Base-by-base conservation (phyloP, 53 echinoderm and acorn worm genomes). In the Arbacia lixula region DNA sequence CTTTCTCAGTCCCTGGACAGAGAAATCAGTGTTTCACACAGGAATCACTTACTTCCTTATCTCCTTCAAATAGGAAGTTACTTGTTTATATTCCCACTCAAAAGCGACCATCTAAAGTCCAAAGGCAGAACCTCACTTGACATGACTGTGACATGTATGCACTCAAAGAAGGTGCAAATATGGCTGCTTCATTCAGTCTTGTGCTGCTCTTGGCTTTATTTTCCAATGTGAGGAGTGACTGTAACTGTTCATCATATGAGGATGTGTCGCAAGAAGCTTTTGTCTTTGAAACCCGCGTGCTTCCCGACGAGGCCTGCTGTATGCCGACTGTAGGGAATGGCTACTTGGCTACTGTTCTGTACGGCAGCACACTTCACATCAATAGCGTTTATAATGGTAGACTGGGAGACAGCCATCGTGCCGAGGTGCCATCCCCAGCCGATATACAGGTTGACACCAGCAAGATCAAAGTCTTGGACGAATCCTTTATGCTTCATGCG, bases 311-410 rank as follows among this genome's bases (percentile, higher is more conserved):
- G 33, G 29, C 40, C 3, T 94, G 94, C 67, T 94, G 94, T 55
- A 90, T 71, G 43, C 86, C 98, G 49, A 67, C 94, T 19, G 76
- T 98, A 60, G 94, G 90, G 9, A 98, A 98, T 75, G 98, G 98
- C 31, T 98, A 90, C 76, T 64, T 98, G 66, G 92, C 98, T 66
- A 98, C 98, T 12, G 90, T 90, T 19, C 87, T 94, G 29, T 92
- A 94, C 71, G 90, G 98, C 40, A 71, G 92, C 60, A 75, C 87
- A 25, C 58, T 98, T 25, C 91, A 81, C 53, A 86, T 98, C 89
- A 98, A 98, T 75, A 87, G 94, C 35, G 81, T 98, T 30, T 98
- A 92, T 66, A 98, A 98, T 65, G 98, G 98, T n/a, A 62, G 65
- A 29, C 30, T 20, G 14, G 92, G 89, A 20, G 49, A 39, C 16